Evolutionary conservation across 2,888 invertebrate genomes (phyloP).

Genomic region (Chymomyza fuscimana): DNA sequence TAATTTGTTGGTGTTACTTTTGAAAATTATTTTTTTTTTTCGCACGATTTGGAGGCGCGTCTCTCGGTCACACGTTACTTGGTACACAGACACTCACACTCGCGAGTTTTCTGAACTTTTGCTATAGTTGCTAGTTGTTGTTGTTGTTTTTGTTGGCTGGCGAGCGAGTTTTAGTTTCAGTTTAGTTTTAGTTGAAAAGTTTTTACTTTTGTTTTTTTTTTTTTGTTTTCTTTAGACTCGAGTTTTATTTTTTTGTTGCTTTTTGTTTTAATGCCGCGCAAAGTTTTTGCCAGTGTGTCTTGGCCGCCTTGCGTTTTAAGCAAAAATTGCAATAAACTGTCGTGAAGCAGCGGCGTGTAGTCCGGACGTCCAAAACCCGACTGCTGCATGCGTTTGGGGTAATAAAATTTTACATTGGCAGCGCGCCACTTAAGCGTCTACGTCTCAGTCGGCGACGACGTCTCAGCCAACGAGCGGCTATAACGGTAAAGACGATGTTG

Average conservation of each 20-base stretch:
- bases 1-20: neutral
- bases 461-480: conserved; percentile 8
- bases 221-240: neutral
- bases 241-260: conserved; percentile 6
- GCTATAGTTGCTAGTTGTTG: conserved; percentile 22
- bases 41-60: neutral
- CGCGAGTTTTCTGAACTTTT: conserved; percentile 10
- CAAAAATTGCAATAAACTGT: conserved; percentile 54
- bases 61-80: neutral
- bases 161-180: neutral
- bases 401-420: conserved; percentile 73
- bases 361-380: conserved; percentile 74
- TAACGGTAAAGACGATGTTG: conserved; percentile 5
- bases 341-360: conserved; percentile 69
- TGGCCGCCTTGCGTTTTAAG: conserved; percentile 22
- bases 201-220: conserved; percentile 11
- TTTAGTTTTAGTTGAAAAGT: conserved; percentile 15
- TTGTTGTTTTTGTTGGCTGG: conserved; percentile 10
- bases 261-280: conserved; percentile 20
- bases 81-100: neutral
- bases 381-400: conserved; percentile 74
- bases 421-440: conserved; percentile 32
- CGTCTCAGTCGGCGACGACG: conserved; percentile 45
- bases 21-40: conserved; percentile 6
- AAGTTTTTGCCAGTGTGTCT: conserved; percentile 21